phyloP scores from a whole-genome alignment of 2,797 vertebrate species.

The Alectoris magna region DNA sequence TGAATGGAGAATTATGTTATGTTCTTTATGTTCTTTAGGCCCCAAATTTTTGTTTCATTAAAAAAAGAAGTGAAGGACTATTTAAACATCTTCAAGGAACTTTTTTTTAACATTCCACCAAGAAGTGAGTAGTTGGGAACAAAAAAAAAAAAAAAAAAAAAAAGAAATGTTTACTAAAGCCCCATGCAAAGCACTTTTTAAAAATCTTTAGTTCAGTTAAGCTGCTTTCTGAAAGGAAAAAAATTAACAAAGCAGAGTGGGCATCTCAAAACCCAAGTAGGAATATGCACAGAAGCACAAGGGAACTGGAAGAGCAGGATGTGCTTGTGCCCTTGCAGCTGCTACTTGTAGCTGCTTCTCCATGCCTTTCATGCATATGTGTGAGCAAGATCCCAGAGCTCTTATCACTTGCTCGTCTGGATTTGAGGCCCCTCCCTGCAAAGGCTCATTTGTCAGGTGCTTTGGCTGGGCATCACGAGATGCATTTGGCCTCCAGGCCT shows the following conservation, averaged over 20 bases:
- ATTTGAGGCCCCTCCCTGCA: conserved; percentile 2
- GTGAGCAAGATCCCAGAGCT: neutral
- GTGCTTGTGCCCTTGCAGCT: neutral
- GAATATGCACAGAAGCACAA: neutral
- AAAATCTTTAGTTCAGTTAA: neutral
- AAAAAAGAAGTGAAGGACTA: neutral
- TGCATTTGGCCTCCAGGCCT: conserved; percentile 39
- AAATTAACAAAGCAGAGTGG: neutral
- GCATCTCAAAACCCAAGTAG: neutral
- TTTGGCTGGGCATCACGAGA: neutral
- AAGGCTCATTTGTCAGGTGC: conserved; percentile 22
- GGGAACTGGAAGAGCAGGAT: neutral
- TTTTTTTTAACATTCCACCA: neutral
- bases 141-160: neutral
- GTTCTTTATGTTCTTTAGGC: neutral
- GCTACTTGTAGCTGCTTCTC: neutral
- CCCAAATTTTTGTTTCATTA: neutral
- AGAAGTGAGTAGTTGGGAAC: neutral
- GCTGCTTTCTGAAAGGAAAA: neutral
- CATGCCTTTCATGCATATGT: neutral
- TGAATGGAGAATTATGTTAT: neutral
- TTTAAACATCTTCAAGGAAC: neutral
- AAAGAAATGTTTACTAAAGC: neutral
- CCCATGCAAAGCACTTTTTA: neutral
- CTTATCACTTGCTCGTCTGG: neutral